Evolutionary conservation across 2,888 invertebrate species (phyloP).

Genomic region (Harmothoe impar): DNA sequence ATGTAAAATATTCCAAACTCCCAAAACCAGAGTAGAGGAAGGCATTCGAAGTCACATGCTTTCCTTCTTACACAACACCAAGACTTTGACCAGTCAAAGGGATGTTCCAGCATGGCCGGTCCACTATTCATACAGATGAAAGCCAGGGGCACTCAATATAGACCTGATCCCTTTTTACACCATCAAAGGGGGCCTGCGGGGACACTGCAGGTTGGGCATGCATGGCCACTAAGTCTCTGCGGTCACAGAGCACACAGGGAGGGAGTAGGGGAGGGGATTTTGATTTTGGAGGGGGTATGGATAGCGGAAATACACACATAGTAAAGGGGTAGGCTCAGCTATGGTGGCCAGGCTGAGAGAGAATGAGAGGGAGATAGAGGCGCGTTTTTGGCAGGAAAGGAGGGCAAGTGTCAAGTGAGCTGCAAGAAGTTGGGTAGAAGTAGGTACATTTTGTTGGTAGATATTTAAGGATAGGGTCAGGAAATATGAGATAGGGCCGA

Average conservation of each 20-base stretch:
- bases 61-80: no score
- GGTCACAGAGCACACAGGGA: no score
- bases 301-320: neutral
- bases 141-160: neutral
- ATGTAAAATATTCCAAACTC: no score
- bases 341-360: neutral
- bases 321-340: neutral
- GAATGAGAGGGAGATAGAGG: neutral
- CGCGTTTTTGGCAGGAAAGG: neutral
- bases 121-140: conserved; percentile 8
- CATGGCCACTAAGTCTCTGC: neutral
- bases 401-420: neutral
- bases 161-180: no score
- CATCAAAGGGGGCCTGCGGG: neutral
- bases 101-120: neutral
- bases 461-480: no score
- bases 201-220: neutral
- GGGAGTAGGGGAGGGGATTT: no score
- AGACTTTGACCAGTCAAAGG: neutral
- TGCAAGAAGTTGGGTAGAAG: no score
- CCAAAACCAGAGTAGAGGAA: no score
- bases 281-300: neutral
- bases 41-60: no score
- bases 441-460: no score
- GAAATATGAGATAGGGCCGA: no score